These are phyloP conservation scores for Therioaphis trifolii DNA, from an alignment of 2,888 invertebrate genomes.

Conservation along the genomic window DNA sequence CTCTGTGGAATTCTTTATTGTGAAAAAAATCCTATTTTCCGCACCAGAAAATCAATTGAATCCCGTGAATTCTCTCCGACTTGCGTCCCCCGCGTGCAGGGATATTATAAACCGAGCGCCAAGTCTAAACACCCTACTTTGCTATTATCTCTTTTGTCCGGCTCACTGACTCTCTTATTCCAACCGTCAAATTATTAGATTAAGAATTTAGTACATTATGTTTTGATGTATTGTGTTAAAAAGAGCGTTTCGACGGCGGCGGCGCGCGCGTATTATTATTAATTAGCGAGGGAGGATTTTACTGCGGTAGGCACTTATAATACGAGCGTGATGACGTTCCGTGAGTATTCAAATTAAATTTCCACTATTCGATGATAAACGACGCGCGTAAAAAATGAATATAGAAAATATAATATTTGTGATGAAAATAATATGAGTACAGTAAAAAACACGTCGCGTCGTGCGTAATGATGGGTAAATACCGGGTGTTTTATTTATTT, in stretches of 20 bases:
- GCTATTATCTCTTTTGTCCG: constrained; percentile 46
- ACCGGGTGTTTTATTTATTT: too few relatives aligned
- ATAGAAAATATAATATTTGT: too few relatives aligned
- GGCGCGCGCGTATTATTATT: neutral
- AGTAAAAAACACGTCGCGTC: too few relatives aligned
- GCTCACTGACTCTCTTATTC: constrained; percentile 52
- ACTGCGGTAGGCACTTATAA: too few relatives aligned
- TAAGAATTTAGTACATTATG: constrained; percentile 27
- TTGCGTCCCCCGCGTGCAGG: neutral
- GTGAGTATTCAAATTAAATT: too few relatives aligned
- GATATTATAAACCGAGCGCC: constrained; percentile 1
- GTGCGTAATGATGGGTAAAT: too few relatives aligned
- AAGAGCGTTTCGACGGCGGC: neutral
- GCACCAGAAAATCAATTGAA: constrained; percentile 29
- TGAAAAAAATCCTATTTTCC: constrained; percentile 3
- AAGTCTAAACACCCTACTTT: constrained; percentile 30
- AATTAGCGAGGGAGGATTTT: neutral
- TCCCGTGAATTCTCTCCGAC: neutral
- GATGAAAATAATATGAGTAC: too few relatives aligned
- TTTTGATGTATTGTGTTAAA: constrained; percentile 21
- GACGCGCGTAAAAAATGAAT: too few relatives aligned
- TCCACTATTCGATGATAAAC: neutral
- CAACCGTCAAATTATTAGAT: constrained; percentile 53
- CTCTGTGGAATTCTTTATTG: too few relatives aligned
- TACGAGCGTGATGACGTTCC: too few relatives aligned